Evolutionary conservation across 2,888 invertebrate genomes (phyloP).

Genomic region (Agrochola litura): DNA sequence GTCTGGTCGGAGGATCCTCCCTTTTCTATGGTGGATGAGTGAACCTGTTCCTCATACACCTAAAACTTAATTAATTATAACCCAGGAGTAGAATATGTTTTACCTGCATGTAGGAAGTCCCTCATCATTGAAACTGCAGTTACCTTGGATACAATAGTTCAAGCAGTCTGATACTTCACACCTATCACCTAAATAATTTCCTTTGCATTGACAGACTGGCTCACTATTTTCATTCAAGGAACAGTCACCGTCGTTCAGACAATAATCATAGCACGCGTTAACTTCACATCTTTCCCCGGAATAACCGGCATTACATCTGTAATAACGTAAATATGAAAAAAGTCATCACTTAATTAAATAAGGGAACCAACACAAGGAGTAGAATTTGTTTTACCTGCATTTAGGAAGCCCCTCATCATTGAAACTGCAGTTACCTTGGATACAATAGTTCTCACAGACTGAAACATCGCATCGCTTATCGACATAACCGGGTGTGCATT

Average conservation of each 20-base stretch:
- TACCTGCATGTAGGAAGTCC: slow-evolving; percentile 81
- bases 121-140: slow-evolving; percentile 84
- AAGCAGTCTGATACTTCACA: slow-evolving; percentile 89
- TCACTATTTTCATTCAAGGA: slow-evolving; percentile 40
- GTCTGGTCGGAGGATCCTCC: too few species aligned
- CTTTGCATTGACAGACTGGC: not conserved
- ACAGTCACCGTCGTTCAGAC: slow-evolving; percentile 92
- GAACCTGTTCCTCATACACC: too few species aligned
- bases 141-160: slow-evolving; percentile 93
- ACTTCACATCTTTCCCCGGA: slow-evolving; percentile 86
- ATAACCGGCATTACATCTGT: slow-evolving; percentile 79
- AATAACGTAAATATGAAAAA: not conserved
- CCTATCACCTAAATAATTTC: not conserved
- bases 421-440: slow-evolving; percentile 91
- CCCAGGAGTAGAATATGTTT: too few species aligned
- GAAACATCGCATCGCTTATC: slow-evolving; percentile 65
- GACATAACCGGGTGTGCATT: not conserved
- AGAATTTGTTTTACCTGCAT: slow-evolving; percentile 70
- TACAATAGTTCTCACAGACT: slow-evolving; percentile 93
- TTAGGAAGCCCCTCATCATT: slow-evolving; percentile 75
- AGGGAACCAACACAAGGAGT: not conserved
- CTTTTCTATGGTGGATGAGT: too few species aligned
- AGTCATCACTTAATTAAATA: not conserved
- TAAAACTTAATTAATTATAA: too few species aligned
- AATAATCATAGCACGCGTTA: slow-evolving; percentile 89